Evolutionary conservation across 1,140 invertebrate genomes (phyloP).

Genomic region (Drosophila pseudoobscura): DNA sequence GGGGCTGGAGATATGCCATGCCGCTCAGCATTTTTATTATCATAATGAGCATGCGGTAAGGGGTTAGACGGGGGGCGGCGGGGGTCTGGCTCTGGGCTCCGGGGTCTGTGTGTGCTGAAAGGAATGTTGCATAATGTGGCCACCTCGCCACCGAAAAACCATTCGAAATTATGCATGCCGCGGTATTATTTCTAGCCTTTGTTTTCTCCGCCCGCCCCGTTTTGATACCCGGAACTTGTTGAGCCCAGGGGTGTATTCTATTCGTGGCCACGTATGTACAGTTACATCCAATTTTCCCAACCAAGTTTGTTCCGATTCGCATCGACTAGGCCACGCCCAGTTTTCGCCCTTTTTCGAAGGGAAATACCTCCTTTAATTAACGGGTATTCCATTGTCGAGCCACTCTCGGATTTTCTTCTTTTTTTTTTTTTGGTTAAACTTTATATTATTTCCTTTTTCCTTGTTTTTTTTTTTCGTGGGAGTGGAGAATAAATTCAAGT

Average conservation of each 20-base stretch:
- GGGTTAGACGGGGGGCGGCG: background rate
- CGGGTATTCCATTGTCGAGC: background rate
- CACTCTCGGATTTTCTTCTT: too few species aligned
- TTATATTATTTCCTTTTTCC: constrained; percentile 1
- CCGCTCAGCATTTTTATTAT: constrained; percentile 69
- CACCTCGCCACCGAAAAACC: constrained; percentile 53
- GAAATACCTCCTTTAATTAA: background rate
- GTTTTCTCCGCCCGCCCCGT: constrained; percentile 30
- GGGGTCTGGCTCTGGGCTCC: background rate
- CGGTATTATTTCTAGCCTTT: constrained; percentile 67
- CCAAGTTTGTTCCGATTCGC: too few species aligned
- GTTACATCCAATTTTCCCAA: too few species aligned
- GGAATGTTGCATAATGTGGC: constrained; percentile 76
- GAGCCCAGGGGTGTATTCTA: too few species aligned
- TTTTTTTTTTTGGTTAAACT: constrained; percentile 19
- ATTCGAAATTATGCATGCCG: constrained; percentile 75
- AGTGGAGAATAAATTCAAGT: constrained; percentile 67
- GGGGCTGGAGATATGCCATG: constrained; percentile 15
- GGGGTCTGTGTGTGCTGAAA: constrained; percentile 49
- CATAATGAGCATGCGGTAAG: constrained; percentile 65
- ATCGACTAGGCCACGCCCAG: too few species aligned
- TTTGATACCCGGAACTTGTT: too few species aligned
- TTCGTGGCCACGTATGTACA: too few species aligned
- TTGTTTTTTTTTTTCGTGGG: constrained; percentile 8
- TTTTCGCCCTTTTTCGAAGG: too few species aligned